Evolutionary conservation across 2,888 invertebrate genomes (phyloP), one percentile per base, ranked within the genome.

Genomic region (Eristalis tenax): DNA sequence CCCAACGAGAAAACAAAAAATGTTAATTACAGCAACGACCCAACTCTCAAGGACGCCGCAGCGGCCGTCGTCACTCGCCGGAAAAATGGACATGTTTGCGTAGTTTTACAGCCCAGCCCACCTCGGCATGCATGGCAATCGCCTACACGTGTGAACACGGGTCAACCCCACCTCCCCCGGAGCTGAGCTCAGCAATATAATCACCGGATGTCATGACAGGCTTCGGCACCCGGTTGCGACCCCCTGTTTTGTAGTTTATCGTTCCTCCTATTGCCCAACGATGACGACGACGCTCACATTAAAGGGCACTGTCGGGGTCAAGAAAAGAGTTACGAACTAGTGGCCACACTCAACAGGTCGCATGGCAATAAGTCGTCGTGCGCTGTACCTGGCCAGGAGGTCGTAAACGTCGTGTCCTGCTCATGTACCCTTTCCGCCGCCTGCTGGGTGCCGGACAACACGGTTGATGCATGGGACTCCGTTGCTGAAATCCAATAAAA

Each of bases 11-110:
- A 50, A 71, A 71, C 65, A 69, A 56, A 68, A 63, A 69, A 75
- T 65, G 61, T 82, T 82, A 85, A 85, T 85, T 82, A 81, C 74
- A 69, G 74, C 59, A 40, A 40, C 82, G 71, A 81, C 71, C 71
- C 50, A 71, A 65, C 26, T 59, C 57, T 70, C 75, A 82, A 82
- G 81, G 81, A 76, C 81, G 38, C 69, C 40, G 61, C n/a, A 43
- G 18, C 11, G 11, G 32, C 35, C 74, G 38, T 38, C 40, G 65
- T 65, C 65, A 65, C 15, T 13, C 23, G 40, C 63, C 57, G 71
- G 56, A 32, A 11, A 28, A n/a, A 59, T 56, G 59, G 38, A 40
- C 61, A 63, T 57, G 63, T 65, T 56, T 65, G 63, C n/a, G 78
- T 78, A 70, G 56, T 79, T 79, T 79, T 79, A 79, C 56, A 57